Percentiles rank a stretch among this genome's conserved stretches.
These are phyloP conservation scores for Myiozetetes cayanensis DNA, from an alignment of 2,113 vertebrate genomes.

Conservation along the genomic window DNA sequence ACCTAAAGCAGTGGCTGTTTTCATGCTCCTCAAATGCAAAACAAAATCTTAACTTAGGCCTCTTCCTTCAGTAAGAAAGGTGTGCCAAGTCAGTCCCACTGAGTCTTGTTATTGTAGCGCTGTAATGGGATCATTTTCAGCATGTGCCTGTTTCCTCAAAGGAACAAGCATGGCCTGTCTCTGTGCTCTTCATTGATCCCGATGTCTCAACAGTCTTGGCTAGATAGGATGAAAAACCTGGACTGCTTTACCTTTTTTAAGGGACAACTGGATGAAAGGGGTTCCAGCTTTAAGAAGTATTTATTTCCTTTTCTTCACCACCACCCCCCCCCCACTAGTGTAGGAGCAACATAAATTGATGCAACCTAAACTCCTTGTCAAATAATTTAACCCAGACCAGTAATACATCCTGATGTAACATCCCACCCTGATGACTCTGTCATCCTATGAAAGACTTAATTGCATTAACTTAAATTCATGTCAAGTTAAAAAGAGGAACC, in stretches of 20 bases:
- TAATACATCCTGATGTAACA: neutral
- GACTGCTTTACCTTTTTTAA: neutral
- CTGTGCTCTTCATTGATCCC: neutral
- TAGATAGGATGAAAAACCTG: neutral
- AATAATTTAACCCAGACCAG: neutral
- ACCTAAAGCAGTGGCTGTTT: neutral
- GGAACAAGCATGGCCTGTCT: neutral
- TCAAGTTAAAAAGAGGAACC: neutral
- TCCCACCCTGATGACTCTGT: neutral
- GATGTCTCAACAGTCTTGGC: neutral
- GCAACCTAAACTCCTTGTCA: neutral
- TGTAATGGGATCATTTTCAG: neutral
- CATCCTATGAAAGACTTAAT: neutral
- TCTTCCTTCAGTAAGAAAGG: neutral
- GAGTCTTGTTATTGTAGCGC: neutral
- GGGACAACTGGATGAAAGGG: neutral
- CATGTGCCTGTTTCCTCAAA: neutral
- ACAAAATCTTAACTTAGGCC: neutral
- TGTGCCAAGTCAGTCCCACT: neutral
- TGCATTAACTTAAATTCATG: neutral
- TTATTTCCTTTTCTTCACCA: neutral
- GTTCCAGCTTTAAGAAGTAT: neutral
- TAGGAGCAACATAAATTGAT: neutral
- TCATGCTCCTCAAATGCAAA: neutral
- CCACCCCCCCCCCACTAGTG: fast-evolving